phyloP scores from a whole-genome alignment of 2,888 invertebrate genomes.

The Gryllus longicercus region DNA sequence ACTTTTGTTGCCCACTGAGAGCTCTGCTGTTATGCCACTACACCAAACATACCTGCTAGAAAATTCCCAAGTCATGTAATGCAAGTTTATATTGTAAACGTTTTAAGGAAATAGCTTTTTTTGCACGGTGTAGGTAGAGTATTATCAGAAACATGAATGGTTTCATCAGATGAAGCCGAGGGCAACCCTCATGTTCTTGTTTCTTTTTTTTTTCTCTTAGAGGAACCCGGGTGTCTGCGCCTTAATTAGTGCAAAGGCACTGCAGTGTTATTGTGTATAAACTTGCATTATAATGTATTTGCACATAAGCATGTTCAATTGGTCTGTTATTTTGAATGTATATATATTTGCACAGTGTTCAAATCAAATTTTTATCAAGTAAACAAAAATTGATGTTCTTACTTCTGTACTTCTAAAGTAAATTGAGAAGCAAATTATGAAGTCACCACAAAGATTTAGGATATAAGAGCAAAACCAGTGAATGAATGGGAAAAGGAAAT shows the following conservation, averaged over 20 bases:
- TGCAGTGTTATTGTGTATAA: constrained; percentile 29
- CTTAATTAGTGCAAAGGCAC: constrained; percentile 4
- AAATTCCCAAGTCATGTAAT: constrained; percentile 17
- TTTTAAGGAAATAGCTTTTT: background rate
- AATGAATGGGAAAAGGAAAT: constrained; percentile 4
- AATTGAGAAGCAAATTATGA: constrained; percentile 3
- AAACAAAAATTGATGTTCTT: background rate
- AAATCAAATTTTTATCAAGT: constrained; percentile 24
- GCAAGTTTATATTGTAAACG: background rate
- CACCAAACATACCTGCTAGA: constrained; percentile 10
- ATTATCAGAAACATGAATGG: background rate
- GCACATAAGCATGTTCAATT: constrained; percentile 27
- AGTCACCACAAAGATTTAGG: constrained; percentile 4
- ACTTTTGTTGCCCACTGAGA: background rate
- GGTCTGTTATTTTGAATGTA: constrained; percentile 27
- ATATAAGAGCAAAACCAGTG: background rate
- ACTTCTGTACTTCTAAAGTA: constrained; percentile 10
- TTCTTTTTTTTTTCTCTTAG: background rate
- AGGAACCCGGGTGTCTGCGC: background rate
- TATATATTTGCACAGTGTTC: constrained; percentile 28
- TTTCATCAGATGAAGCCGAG: background rate
- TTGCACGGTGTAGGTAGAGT: constrained; percentile 17
- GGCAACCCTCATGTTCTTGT: background rate
- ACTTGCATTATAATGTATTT: constrained; percentile 29
- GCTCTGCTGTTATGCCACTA: background rate